Evolutionary conservation across 2,888 invertebrate species (phyloP).

Genomic region (Diplazon laetatorius): DNA sequence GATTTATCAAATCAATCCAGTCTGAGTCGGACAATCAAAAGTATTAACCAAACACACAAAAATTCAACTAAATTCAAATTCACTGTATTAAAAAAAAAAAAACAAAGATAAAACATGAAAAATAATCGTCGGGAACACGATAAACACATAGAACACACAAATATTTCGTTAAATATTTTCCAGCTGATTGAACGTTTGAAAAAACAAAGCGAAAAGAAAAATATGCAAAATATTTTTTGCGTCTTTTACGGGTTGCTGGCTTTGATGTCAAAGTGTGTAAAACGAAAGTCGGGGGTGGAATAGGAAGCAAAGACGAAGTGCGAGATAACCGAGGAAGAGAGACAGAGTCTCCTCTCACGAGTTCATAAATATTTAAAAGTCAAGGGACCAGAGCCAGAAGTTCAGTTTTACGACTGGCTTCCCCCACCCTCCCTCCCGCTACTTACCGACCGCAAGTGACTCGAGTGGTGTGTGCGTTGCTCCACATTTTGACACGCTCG

Average conservation of each 20-base stretch:
- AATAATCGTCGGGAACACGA: no score
- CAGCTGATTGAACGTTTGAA: no score
- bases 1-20: no score
- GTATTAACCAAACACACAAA: no score
- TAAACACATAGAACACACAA: no score
- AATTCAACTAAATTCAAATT: no score
- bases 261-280: slow-evolving; percentile 11
- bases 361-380: slow-evolving; percentile 74
- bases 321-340: slow-evolving; percentile 61
- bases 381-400: slow-evolving; percentile 33
- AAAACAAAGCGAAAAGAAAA: no score
- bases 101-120: no score
- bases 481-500: slow-evolving; percentile 21
- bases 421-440: background rate
- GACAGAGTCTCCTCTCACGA: slow-evolving; percentile 60
- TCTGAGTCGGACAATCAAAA: no score
- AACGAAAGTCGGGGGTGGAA: slow-evolving; percentile 28
- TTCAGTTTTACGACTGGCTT: slow-evolving; percentile 51
- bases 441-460: slow-evolving; percentile 12
- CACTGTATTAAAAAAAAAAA: no score
- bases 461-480: slow-evolving; percentile 48
- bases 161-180: no score
- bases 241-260: background rate
- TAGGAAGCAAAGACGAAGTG: slow-evolving; percentile 50
- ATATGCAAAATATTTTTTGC: background rate